phyloP scores from a whole-genome alignment of 2,888 invertebrate genomes.

The Drosophila stalkeri region DNA sequence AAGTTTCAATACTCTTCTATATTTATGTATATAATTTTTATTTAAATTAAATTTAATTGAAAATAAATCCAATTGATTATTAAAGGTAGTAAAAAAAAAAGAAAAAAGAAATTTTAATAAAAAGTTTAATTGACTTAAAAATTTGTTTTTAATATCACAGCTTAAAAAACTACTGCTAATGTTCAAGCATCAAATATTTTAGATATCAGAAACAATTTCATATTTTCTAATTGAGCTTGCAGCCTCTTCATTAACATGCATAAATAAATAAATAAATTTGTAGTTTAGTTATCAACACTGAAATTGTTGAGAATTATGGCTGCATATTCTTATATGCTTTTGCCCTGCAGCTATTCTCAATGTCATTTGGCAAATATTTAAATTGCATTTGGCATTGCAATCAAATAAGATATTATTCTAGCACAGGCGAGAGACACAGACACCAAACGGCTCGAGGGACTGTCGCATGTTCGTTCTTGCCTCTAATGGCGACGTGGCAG shows the following conservation, averaged over 20 bases:
- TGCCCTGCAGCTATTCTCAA: constrained; percentile 12
- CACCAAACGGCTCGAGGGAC: constrained; percentile 11
- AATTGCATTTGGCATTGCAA: constrained; percentile 73
- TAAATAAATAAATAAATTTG: not conserved
- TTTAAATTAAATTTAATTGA: no score
- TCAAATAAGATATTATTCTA: constrained; percentile 73
- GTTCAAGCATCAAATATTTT: not conserved
- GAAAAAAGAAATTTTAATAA: no score
- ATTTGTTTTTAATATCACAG: no score
- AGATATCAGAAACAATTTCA: not conserved
- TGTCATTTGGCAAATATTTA: constrained; percentile 59
- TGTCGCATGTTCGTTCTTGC: constrained; percentile 59
- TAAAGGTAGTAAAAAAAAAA: no score
- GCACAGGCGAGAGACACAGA: constrained; percentile 19
- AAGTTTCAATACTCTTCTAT: no score
- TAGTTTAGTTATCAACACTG: not conserved
- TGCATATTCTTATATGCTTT: not conserved
- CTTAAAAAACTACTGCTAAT: not conserved
- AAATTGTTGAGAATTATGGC: constrained; percentile 5
- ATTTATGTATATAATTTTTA: no score
- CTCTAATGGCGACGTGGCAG: constrained; percentile 61
- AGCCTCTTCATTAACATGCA: not conserved
- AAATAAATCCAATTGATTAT: no score
- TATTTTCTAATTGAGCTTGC: not conserved
- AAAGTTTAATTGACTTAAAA: no score